These are phyloP conservation scores for Drosophila anceps DNA, from an alignment of 2,888 invertebrate genomes.

Conservation along the genomic window DNA sequence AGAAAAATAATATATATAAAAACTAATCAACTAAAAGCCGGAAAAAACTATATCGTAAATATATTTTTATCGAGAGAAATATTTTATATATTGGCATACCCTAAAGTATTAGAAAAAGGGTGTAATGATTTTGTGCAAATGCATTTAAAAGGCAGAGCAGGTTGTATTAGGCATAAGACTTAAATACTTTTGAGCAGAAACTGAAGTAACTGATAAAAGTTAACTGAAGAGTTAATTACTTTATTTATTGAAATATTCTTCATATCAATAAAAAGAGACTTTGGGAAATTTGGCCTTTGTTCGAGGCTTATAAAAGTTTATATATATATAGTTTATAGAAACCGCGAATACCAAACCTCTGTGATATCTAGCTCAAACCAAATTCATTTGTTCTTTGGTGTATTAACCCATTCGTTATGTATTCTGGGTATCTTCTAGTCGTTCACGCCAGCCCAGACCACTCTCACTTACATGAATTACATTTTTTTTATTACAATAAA, in stretches of 20 bases:
- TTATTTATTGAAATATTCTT: too few species aligned
- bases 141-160: not conserved
- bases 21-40: conserved; percentile 41
- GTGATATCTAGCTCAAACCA: too few species aligned
- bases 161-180: not conserved
- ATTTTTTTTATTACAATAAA: conserved; percentile 45
- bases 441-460: not conserved
- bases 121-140: not conserved
- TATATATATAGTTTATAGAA: not conserved
- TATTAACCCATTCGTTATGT: too few species aligned
- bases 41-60: conserved; percentile 56
- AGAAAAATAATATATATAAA: conserved; percentile 16
- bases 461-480: conserved; percentile 10
- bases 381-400: too few species aligned
- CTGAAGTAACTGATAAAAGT: not conserved
- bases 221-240: too few species aligned
- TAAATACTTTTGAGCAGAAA: not conserved
- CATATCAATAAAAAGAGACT: too few species aligned
- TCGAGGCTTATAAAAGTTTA: too few species aligned
- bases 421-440: not conserved
- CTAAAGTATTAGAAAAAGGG: not conserved
- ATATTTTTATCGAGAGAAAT: conserved; percentile 13
- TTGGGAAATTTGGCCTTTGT: too few species aligned
- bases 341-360: too few species aligned
- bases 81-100: conserved; percentile 5